A percentile compares a stretch with the other conserved stretches of the same genome.
These are phyloP conservation scores for Drosophila bunnanda DNA, from an alignment of 2,888 invertebrate species.

Conservation along the genomic window DNA sequence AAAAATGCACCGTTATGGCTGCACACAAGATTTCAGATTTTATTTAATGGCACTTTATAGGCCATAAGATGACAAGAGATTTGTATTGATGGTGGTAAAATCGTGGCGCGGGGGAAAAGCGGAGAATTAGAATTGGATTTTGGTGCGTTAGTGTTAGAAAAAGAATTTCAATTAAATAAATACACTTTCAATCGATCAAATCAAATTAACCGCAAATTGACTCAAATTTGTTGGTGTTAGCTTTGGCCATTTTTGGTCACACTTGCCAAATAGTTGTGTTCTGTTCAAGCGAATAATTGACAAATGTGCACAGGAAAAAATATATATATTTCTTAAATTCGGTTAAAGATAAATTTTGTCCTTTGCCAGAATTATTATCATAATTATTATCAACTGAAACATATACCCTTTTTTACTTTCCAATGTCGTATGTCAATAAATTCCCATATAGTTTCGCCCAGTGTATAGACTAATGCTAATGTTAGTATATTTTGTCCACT, in stretches of 20 bases:
- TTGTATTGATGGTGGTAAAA: neutral
- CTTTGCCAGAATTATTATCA: too few species aligned
- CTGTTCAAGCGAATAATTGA: slow-evolving; percentile 6
- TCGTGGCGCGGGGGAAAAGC: neutral
- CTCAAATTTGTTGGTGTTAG: slow-evolving; percentile 5
- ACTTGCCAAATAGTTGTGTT: slow-evolving; percentile 27
- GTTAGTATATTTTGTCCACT: slow-evolving; percentile 24
- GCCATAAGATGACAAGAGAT: slow-evolving; percentile 10
- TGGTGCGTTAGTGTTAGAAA: neutral
- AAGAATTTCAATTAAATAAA: slow-evolving; percentile 1
- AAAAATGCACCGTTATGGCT: slow-evolving; percentile 43
- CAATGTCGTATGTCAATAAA: neutral
- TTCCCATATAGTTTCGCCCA: neutral
- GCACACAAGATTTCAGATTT: slow-evolving; percentile 15
- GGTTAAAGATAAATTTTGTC: too few species aligned
- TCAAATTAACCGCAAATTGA: slow-evolving; percentile 16
- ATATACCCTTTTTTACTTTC: too few species aligned
- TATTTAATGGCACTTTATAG: slow-evolving; percentile 17
- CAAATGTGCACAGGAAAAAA: slow-evolving; percentile 10
- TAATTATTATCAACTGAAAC: too few species aligned
- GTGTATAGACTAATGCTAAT: slow-evolving; percentile 11
- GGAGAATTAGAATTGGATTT: slow-evolving; percentile 7
- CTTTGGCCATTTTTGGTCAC: slow-evolving; percentile 27
- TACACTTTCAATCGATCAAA: neutral
- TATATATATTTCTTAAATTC: neutral